Evolutionary conservation across 2,113 vertebrate species (phyloP).

Genomic region (Hemicordylus capensis): DNA sequence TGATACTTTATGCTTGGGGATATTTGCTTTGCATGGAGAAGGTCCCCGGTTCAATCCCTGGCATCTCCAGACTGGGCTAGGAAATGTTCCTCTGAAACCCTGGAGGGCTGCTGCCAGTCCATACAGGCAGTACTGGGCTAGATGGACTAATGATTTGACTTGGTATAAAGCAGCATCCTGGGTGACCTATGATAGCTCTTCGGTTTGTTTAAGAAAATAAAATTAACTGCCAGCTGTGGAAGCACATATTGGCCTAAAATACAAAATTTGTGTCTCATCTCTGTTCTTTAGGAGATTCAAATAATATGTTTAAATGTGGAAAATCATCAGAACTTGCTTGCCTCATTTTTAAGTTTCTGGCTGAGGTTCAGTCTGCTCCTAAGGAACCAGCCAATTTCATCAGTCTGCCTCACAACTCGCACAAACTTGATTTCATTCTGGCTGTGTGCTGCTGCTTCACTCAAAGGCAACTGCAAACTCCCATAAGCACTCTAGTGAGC

Average conservation of each 20-base stretch:
- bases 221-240: background rate
- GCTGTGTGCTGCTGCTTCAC: background rate
- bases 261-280: background rate
- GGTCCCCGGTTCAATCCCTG: too few species aligned
- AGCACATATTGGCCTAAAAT: background rate
- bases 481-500: background rate
- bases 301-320: background rate
- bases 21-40: too few species aligned
- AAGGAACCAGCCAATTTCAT: background rate
- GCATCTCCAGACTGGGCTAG: too few species aligned
- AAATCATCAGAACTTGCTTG: background rate
- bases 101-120: too few species aligned
- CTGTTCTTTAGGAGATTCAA: background rate
- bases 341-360: background rate
- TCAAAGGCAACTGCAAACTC: background rate
- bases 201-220: too few species aligned
- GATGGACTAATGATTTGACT: too few species aligned
- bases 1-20: too few species aligned
- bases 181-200: too few species aligned
- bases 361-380: background rate
- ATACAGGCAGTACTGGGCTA: too few species aligned
- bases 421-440: background rate
- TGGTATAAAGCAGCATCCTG: too few species aligned
- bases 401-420: rapidly evolving
- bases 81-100: too few species aligned